A percentile compares a stretch with the other conserved stretches of the same genome.
Evolutionary conservation across 2,888 invertebrate genomes (phyloP).

Genomic region (Polyommatus icarus): DNA sequence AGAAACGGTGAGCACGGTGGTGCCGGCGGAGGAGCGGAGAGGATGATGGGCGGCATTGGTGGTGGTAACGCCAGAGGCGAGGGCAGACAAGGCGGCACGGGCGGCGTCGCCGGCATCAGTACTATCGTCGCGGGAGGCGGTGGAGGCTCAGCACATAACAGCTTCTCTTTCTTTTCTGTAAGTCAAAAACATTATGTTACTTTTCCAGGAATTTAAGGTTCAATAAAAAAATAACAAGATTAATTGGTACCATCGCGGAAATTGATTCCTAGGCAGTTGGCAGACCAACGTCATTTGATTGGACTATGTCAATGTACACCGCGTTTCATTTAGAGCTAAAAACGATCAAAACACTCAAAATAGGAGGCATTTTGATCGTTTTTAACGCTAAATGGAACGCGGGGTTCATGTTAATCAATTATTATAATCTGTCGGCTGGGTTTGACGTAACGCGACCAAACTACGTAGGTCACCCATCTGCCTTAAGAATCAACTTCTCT

Average conservation of each 20-base stretch:
- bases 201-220: not conserved
- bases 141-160: slow-evolving; percentile 47
- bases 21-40: slow-evolving; percentile 38
- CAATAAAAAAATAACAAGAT: not conserved
- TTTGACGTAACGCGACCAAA: no score
- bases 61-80: slow-evolving; percentile 34
- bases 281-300: no score
- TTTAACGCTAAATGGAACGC: no score
- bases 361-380: no score
- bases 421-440: no score
- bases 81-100: slow-evolving; percentile 47
- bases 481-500: no score
- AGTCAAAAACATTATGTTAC: slow-evolving; percentile 5
- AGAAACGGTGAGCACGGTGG: slow-evolving; percentile 35
- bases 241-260: not conserved
- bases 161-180: slow-evolving; percentile 46
- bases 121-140: slow-evolving; percentile 60
- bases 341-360: no score
- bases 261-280: no score
- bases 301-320: no score
- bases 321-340: no score
- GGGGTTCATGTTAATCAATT: no score
- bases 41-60: slow-evolving; percentile 38
- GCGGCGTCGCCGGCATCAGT: slow-evolving; percentile 59
- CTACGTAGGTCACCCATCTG: no score